Conservation (phyloP, 2,797 vertebrate species). For the Tolypeutes matacus region DNA sequence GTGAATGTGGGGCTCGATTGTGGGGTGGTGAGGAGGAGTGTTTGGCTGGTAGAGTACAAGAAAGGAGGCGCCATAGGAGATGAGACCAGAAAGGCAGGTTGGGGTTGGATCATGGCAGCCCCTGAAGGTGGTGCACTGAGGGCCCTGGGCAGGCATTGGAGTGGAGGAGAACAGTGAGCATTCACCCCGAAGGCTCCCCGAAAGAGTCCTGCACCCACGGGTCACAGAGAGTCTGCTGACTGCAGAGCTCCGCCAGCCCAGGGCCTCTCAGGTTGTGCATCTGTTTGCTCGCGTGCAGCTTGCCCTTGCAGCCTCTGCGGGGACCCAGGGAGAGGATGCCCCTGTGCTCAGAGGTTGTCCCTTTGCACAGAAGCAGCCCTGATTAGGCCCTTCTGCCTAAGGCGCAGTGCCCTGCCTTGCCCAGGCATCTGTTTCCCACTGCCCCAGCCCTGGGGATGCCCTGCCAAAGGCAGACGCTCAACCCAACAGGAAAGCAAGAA, state of each 20-base stretch:
- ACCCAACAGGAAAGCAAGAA: background rate
- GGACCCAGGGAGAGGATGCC: fast-evolving
- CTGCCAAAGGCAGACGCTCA: background rate
- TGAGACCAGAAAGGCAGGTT: too few relatives aligned
- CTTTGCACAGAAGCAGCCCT: background rate
- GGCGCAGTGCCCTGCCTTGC: background rate
- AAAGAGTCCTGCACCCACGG: background rate
- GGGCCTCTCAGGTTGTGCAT: background rate
- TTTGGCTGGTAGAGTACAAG: background rate
- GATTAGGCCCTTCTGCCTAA: background rate
- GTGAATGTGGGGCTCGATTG: background rate
- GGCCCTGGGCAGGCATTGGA: background rate
- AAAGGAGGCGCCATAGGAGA: background rate
- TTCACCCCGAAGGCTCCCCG: background rate
- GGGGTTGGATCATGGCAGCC: background rate
- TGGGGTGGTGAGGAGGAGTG: background rate
- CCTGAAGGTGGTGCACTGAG: background rate
- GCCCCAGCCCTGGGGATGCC: background rate
- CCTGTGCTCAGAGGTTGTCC: background rate
- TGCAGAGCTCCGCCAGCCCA: background rate
- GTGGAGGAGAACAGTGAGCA: too few relatives aligned
- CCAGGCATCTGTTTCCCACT: background rate
- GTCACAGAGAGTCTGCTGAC: background rate
- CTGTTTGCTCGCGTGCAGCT: background rate
- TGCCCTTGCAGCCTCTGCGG: background rate